Percentiles rank a stretch among this genome's conserved stretches.
phyloP scores from a whole-genome alignment of 2,888 invertebrate species.

The Autographa pulchrina region DNA sequence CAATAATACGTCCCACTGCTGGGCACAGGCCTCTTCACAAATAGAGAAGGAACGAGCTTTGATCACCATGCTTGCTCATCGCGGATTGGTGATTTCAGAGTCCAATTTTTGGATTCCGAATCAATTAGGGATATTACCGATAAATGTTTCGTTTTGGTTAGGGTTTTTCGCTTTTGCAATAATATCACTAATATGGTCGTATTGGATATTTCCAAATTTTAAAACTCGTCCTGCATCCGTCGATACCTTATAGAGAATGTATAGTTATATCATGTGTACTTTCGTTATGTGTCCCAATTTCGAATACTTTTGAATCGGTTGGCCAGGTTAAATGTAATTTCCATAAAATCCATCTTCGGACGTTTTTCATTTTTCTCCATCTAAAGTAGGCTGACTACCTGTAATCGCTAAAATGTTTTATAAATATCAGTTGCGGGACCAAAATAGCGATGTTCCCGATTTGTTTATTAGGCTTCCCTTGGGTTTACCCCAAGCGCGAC shows the following conservation, averaged over 20 bases:
- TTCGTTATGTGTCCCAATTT: neutral
- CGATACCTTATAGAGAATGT: neutral
- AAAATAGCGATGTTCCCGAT: conserved; percentile 35
- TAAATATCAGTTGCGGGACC: conserved; percentile 12
- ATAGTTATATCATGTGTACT: neutral
- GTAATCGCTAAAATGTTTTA: conserved; percentile 36
- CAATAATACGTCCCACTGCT: too few relatives aligned
- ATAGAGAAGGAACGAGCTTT: too few relatives aligned
- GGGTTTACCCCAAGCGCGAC: neutral
- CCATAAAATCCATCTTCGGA: neutral
- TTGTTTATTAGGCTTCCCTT: conserved; percentile 13
- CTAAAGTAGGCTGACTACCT: neutral
- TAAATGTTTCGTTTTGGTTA: too few relatives aligned
- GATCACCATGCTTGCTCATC: too few relatives aligned
- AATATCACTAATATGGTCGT: neutral
- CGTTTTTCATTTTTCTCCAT: neutral
- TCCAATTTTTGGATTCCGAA: too few relatives aligned
- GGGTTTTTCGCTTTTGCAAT: too few relatives aligned
- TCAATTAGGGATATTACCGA: too few relatives aligned
- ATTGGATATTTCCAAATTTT: neutral
- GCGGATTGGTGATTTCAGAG: too few relatives aligned
- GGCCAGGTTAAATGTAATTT: neutral
- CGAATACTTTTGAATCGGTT: neutral
- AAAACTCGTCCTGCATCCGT: neutral
- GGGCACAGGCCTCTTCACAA: too few relatives aligned